These are phyloP conservation scores for Drosophila baimaii DNA, from an alignment of 1,140 invertebrate genomes.

Conservation along the genomic window DNA sequence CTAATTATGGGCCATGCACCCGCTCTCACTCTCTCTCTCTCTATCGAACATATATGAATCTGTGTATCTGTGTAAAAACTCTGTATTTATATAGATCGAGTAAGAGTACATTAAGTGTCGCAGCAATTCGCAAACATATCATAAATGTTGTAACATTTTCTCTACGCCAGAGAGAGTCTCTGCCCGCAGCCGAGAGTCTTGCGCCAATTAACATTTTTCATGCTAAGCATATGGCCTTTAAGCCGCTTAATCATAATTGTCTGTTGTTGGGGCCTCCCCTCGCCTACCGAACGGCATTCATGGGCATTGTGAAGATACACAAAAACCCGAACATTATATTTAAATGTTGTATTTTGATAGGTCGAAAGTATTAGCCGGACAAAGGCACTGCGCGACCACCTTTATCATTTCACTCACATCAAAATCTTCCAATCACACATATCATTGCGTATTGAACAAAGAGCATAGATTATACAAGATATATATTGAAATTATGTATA, in stretches of 20 bases:
- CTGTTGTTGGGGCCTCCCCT: slow-evolving; percentile 32
- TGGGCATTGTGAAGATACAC: slow-evolving; percentile 7
- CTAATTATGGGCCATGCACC: slow-evolving; percentile 35
- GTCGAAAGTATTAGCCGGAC: slow-evolving; percentile 34
- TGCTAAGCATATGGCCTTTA: slow-evolving; percentile 62
- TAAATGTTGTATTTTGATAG: slow-evolving; percentile 44
- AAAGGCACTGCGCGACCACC: slow-evolving; percentile 31
- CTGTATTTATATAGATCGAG: slow-evolving; percentile 55
- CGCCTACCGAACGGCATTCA: slow-evolving; percentile 7
- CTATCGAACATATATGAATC: slow-evolving; percentile 46
- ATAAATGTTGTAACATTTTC: slow-evolving; percentile 84
- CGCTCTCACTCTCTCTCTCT: background rate
- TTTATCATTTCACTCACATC: slow-evolving; percentile 57
- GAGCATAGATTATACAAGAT: slow-evolving; percentile 54
- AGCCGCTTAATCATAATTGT: slow-evolving; percentile 42
- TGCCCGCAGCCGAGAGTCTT: slow-evolving; percentile 6
- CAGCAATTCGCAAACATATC: slow-evolving; percentile 84
- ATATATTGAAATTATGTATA: slow-evolving; percentile 61
- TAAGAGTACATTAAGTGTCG: slow-evolving; percentile 75
- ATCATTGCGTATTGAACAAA: slow-evolving; percentile 67
- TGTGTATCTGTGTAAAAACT: slow-evolving; percentile 51
- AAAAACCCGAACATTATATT: slow-evolving; percentile 33
- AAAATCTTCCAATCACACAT: slow-evolving; percentile 76
- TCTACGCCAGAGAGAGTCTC: slow-evolving; percentile 50
- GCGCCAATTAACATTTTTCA: slow-evolving; percentile 50